These are phyloP conservation scores for Argentina silus DNA, from an alignment of 2,797 vertebrate genomes.

Conservation along the genomic window DNA sequence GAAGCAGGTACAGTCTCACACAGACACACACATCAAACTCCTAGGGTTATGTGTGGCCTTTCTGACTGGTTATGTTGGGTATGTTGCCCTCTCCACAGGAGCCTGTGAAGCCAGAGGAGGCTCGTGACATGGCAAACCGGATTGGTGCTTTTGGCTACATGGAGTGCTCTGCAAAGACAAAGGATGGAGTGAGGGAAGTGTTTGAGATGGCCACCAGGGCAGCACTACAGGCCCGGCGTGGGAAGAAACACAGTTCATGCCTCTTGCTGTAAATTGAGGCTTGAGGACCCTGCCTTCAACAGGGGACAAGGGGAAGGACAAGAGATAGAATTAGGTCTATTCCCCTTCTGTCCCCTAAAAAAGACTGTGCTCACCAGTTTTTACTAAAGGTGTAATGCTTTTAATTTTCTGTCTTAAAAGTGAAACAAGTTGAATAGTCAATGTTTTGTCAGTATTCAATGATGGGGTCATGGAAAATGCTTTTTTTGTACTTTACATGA, in stretches of 20 bases:
- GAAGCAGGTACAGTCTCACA: conserved; percentile 86
- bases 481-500: conserved; percentile 75
- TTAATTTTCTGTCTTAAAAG: conserved; percentile 76
- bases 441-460: conserved; percentile 92
- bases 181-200: conserved; percentile 98
- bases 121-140: conserved; percentile 95
- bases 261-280: conserved; percentile 88
- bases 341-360: conserved; percentile 47
- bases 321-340: conserved; percentile 50
- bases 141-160: conserved; percentile 98
- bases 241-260: conserved; percentile 95
- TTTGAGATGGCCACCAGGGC: conserved; percentile 99
- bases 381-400: conserved; percentile 77
- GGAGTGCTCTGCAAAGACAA: conserved; percentile 99
- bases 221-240: conserved; percentile 94
- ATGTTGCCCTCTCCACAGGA: conserved; percentile 75
- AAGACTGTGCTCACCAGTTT: conserved; percentile 79
- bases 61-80: neutral
- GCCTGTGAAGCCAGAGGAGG: conserved; percentile 96
- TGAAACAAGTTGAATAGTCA: conserved; percentile 64
- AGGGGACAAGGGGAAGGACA: conserved; percentile 42
- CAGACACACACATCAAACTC: neutral
- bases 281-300: conserved; percentile 67
- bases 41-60: neutral
- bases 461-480: conserved; percentile 73